Evolutionary conservation across 2,888 invertebrate species (phyloP).

Genomic region (Drosophila infuscata): DNA sequence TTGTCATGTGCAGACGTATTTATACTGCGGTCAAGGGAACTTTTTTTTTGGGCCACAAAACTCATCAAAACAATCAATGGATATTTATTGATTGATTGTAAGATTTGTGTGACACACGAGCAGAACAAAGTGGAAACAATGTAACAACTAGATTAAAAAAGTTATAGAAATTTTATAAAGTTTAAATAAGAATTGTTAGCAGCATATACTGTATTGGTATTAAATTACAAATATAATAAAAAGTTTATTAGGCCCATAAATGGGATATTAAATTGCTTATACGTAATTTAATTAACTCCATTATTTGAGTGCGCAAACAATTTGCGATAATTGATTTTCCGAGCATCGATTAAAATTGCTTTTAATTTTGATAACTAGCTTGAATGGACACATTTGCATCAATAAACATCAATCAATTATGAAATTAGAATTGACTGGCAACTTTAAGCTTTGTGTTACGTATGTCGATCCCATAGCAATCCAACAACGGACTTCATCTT

Average conservation of each 20-base stretch:
- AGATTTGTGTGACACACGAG: conserved; percentile 5
- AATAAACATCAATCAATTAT: conserved; percentile 41
- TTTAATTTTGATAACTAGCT: conserved; percentile 39
- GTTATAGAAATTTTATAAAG: background rate
- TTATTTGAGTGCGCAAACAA: conserved; percentile 21
- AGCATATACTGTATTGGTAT: background rate
- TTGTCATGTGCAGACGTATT: conserved; percentile 40
- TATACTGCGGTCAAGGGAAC: conserved; percentile 38
- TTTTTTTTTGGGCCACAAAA: conserved; percentile 19
- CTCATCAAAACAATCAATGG: conserved; percentile 35
- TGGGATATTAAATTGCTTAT: background rate
- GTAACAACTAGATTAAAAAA: conserved; percentile 4
- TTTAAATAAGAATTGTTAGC: background rate
- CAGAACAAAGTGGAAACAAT: background rate
- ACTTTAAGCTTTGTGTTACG: conserved; percentile 13
- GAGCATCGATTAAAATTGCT: conserved; percentile 18
- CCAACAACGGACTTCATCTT: conserved; percentile 11
- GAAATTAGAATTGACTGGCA: conserved; percentile 8
- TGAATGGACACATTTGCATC: conserved; percentile 24
- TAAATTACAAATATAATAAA: background rate
- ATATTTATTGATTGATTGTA: conserved; percentile 42
- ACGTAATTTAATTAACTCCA: conserved; percentile 4
- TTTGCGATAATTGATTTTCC: conserved; percentile 22
- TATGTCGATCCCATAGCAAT: background rate
- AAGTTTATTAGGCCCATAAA: background rate